These are phyloP conservation scores for Tenodera sinensis DNA, from an alignment of 2,888 invertebrate genomes.

Conservation along the genomic window DNA sequence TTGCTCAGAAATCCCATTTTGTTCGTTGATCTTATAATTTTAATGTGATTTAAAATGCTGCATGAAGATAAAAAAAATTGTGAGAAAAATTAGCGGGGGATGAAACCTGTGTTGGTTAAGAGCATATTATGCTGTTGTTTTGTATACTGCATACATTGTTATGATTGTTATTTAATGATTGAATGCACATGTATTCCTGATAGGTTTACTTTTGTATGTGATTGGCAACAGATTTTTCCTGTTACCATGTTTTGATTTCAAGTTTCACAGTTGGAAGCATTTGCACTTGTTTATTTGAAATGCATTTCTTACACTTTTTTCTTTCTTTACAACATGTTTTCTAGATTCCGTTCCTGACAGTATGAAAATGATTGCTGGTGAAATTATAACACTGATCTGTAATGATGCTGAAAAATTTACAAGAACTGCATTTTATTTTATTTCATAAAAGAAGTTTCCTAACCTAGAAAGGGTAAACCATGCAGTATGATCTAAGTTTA, in stretches of 20 bases:
- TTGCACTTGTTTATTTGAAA: neutral
- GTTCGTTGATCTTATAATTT: neutral
- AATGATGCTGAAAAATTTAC: too few species aligned
- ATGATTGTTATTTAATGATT: neutral
- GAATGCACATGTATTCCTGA: neutral
- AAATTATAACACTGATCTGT: too few species aligned
- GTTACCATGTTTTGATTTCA: neutral
- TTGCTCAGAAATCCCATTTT: constrained; percentile 3
- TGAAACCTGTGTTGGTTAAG: neutral
- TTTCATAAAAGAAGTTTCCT: too few species aligned
- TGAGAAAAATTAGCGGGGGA: neutral
- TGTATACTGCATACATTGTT: neutral
- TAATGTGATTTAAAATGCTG: neutral
- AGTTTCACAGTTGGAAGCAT: neutral
- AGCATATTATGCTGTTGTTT: neutral
- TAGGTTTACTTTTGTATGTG: neutral
- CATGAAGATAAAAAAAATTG: neutral
- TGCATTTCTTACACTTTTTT: too few species aligned
- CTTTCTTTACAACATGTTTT: too few species aligned
- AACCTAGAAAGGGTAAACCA: too few species aligned
- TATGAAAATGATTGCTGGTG: too few species aligned
- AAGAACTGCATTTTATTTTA: too few species aligned
- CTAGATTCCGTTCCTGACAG: too few species aligned
- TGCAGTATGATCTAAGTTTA: too few species aligned
- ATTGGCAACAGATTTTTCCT: neutral